Evolutionary conservation across 2,797 vertebrate genomes (phyloP).

Genomic region (Cheracebus regulus): DNA sequence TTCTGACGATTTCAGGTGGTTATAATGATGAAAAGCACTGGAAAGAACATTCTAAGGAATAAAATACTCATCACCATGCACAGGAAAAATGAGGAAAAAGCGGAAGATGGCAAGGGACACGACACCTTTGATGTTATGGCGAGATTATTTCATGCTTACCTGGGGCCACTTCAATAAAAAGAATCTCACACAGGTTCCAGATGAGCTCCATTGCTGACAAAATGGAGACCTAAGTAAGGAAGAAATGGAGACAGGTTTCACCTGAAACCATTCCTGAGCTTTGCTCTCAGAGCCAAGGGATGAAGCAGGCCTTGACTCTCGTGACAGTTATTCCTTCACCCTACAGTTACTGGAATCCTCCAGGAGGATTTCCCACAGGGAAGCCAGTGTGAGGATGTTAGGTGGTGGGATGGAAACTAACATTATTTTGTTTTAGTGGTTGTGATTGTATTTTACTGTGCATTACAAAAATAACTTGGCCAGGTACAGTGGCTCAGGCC

Average conservation of each 20-base stretch:
- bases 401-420: neutral
- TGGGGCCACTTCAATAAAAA: slow-evolving; percentile 95
- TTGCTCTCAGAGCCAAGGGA: neutral
- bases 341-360: neutral
- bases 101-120: neutral
- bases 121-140: neutral
- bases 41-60: neutral
- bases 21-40: neutral
- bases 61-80: neutral
- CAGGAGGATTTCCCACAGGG: neutral
- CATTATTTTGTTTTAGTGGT: neutral
- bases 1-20: neutral
- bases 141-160: slow-evolving; percentile 84
- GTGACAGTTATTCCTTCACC: neutral
- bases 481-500: too few species aligned
- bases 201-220: slow-evolving; percentile 96
- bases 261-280: neutral
- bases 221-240: slow-evolving; percentile 91
- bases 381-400: neutral
- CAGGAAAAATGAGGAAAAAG: neutral
- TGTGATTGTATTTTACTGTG: neutral
- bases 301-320: neutral
- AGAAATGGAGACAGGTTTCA: neutral
- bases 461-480: neutral
- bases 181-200: slow-evolving; percentile 98